Percentiles rank a stretch among this genome's conserved stretches.
Evolutionary conservation across 2,113 vertebrate species (phyloP).

Genomic region (Corydoras sp.): DNA sequence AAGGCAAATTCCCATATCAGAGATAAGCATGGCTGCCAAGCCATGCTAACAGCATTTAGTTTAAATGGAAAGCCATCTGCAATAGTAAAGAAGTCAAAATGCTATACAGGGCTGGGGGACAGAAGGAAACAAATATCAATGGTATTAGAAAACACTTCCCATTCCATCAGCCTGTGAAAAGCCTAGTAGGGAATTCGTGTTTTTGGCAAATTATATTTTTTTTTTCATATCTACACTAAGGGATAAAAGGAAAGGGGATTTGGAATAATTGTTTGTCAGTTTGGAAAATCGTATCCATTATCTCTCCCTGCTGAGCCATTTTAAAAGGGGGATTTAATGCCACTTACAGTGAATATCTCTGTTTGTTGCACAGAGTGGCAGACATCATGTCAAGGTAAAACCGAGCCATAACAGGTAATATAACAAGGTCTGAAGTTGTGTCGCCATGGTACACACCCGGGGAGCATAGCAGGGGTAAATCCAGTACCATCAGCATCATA

Average conservation of each 20-base stretch:
- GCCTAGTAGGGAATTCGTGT: too few relatives aligned
- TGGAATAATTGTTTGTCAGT: slow-evolving; percentile 38
- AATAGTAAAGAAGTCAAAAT: too few relatives aligned
- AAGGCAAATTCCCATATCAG: too few relatives aligned
- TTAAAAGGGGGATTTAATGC: slow-evolving; percentile 19
- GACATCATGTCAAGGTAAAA: neutral
- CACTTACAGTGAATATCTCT: slow-evolving; percentile 19
- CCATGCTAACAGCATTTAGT: too few relatives aligned
- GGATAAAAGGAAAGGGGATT: slow-evolving; percentile 32
- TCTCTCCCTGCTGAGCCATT: slow-evolving; percentile 23
- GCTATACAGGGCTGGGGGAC: too few relatives aligned
- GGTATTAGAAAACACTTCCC: too few relatives aligned
- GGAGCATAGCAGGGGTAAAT: neutral
- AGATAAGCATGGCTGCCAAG: too few relatives aligned
- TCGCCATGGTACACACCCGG: too few relatives aligned
- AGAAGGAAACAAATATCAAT: too few relatives aligned
- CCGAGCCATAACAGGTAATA: neutral
- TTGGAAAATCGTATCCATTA: slow-evolving; percentile 29
- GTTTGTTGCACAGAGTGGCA: neutral
- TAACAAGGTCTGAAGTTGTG: neutral
- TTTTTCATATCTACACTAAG: slow-evolving; percentile 1
- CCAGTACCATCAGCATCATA: neutral
- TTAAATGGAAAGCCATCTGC: too few relatives aligned
- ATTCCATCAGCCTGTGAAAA: too few relatives aligned
- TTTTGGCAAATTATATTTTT: slow-evolving; percentile 17